phyloP scores from a whole-genome alignment of 2,113 vertebrate species.

The Myotis lucifugus region DNA sequence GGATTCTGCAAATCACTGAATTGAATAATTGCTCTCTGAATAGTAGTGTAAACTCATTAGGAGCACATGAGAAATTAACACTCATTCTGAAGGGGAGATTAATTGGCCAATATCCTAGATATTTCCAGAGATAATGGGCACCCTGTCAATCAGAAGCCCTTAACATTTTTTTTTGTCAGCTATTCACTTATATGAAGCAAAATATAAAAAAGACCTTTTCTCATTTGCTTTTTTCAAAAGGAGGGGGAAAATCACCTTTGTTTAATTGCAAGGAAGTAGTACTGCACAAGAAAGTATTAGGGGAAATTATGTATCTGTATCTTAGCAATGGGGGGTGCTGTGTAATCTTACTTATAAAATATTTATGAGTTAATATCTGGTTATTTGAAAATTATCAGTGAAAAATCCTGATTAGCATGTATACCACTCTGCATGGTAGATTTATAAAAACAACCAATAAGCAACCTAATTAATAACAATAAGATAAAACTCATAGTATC shows the following conservation, averaged over 20 bases:
- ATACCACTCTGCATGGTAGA: not conserved
- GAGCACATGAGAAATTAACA: slow-evolving; percentile 30
- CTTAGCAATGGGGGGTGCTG: not conserved
- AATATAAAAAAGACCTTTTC: not conserved
- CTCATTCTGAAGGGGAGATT: slow-evolving; percentile 8
- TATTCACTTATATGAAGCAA: not conserved
- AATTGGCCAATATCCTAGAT: not conserved
- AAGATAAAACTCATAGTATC: not conserved
- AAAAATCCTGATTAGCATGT: not conserved
- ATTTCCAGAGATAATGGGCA: not conserved
- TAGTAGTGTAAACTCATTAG: slow-evolving; percentile 45
- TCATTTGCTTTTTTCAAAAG: not conserved
- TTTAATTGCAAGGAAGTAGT: not conserved
- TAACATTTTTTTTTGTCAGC: not conserved
- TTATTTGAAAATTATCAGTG: not conserved
- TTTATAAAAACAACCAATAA: not conserved
- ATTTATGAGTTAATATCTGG: not conserved
- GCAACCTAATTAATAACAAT: not conserved
- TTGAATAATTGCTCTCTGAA: slow-evolving; percentile 17
- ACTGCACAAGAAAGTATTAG: not conserved
- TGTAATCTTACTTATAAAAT: not conserved
- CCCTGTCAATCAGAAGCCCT: not conserved
- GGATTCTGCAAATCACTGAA: slow-evolving; percentile 47
- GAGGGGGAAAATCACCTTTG: not conserved
- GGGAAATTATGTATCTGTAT: not conserved